These are phyloP conservation scores for Amphipoea lucens DNA, from an alignment of 2,888 invertebrate species.

Conservation along the genomic window DNA sequence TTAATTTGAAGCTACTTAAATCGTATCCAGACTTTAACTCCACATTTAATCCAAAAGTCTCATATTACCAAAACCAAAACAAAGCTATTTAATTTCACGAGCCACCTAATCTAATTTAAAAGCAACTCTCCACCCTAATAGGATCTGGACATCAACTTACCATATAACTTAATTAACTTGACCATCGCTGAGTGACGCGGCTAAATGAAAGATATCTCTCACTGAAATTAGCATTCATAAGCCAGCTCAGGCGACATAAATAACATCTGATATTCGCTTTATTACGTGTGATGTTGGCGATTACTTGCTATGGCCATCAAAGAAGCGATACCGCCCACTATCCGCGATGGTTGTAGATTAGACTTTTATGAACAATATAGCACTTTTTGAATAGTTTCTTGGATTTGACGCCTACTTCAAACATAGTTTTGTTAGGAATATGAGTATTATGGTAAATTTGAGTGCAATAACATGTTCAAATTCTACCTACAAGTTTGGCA, in stretches of 20 bases:
- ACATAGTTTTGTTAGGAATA: slow-evolving; percentile 38
- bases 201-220: slow-evolving; percentile 85
- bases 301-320: slow-evolving; percentile 58
- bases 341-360: slow-evolving; percentile 54
- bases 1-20: neutral
- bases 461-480: slow-evolving; percentile 15
- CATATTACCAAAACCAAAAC: slow-evolving; percentile 43
- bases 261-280: slow-evolving; percentile 81
- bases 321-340: slow-evolving; percentile 52
- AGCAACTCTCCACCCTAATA: slow-evolving; percentile 49
- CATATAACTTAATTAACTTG: slow-evolving; percentile 76
- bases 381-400: slow-evolving; percentile 39
- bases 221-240: slow-evolving; percentile 88
- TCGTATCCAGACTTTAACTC: neutral
- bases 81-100: slow-evolving; percentile 35
- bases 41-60: slow-evolving; percentile 17
- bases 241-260: slow-evolving; percentile 85
- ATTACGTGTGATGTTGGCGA: slow-evolving; percentile 74
- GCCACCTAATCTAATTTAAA: slow-evolving; percentile 49
- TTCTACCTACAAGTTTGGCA: slow-evolving; percentile 20
- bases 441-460: slow-evolving; percentile 50
- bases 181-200: slow-evolving; percentile 80
- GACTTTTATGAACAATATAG: slow-evolving; percentile 44
- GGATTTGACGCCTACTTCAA: slow-evolving; percentile 54
- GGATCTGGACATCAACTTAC: slow-evolving; percentile 65